A percentile compares a stretch with the other conserved stretches of the same genome.
Evolutionary conservation across 2,888 invertebrate species (phyloP).

Genomic region (Gasteruption jaculator): DNA sequence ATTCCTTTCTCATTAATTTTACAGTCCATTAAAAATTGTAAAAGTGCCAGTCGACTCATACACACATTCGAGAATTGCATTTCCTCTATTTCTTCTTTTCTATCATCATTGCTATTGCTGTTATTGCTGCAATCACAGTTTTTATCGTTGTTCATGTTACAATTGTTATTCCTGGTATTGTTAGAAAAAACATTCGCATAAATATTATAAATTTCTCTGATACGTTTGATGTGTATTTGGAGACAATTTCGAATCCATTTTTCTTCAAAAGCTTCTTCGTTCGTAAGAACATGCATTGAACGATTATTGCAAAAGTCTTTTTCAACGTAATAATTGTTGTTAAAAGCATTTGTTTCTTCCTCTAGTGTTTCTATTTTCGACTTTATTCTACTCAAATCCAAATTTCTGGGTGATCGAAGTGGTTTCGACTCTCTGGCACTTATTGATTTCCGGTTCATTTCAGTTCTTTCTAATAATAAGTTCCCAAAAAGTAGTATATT

Average conservation of each 20-base stretch:
- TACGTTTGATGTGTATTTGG: constrained; percentile 51
- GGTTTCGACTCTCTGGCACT: too few relatives aligned
- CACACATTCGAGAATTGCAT: constrained; percentile 16
- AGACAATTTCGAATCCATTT: constrained; percentile 53
- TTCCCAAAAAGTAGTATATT: too few relatives aligned
- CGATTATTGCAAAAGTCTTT: too few relatives aligned
- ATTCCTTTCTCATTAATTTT: constrained; percentile 53
- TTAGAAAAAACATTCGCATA: constrained; percentile 49
- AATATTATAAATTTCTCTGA: constrained; percentile 55
- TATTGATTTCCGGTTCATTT: too few relatives aligned
- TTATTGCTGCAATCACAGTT: too few relatives aligned
- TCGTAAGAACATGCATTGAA: too few relatives aligned
- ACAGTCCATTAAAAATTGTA: constrained; percentile 61
- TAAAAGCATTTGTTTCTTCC: constrained; percentile 33
- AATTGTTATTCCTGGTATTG: constrained; percentile 15
- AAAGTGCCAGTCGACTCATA: constrained; percentile 57
- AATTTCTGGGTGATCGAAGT: too few relatives aligned
- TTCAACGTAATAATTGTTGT: constrained; percentile 33
- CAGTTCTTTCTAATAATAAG: too few relatives aligned
- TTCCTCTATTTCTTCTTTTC: too few relatives aligned
- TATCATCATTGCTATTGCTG: too few relatives aligned
- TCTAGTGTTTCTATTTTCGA: constrained; percentile 19
- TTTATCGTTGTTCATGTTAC: constrained; percentile 20
- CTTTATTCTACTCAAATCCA: too few relatives aligned
- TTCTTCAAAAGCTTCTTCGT: too few relatives aligned